These are phyloP conservation scores for Varanus komodoensis DNA, from an alignment of 2,113 vertebrate species.

Conservation along the genomic window DNA sequence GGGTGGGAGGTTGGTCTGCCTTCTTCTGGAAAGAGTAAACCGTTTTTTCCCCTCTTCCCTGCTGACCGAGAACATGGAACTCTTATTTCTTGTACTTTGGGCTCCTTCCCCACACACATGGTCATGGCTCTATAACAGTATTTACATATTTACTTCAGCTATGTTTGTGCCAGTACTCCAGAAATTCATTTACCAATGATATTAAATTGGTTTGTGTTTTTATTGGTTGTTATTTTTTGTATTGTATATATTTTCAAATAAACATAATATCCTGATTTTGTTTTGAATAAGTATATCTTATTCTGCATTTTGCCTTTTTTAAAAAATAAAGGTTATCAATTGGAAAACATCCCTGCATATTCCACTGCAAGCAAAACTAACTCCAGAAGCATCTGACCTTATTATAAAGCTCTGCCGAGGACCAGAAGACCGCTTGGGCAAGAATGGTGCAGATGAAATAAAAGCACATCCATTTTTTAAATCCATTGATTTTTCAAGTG, in stretches of 20 bases:
- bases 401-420: conserved; percentile 95
- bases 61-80: background rate
- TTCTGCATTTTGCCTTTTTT: conserved; percentile 20
- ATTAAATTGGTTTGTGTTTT: background rate
- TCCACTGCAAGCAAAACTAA: conserved; percentile 90
- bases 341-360: conserved; percentile 96
- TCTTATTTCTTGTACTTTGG: background rate
- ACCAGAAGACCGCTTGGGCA: conserved; percentile 94
- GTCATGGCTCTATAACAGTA: background rate
- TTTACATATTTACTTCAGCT: background rate
- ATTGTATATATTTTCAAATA: background rate
- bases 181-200: background rate
- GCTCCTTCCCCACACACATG: background rate
- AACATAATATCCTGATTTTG: conserved; percentile 3
- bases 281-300: background rate
- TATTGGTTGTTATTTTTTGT: background rate
- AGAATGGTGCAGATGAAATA: conserved; percentile 95
- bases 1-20: no score
- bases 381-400: conserved; percentile 93
- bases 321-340: conserved; percentile 90
- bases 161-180: background rate
- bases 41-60: background rate
- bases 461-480: conserved; percentile 96
- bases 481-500: conserved; percentile 92
- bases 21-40: no score